Evolutionary conservation across 1,140 invertebrate genomes (phyloP).

Genomic region (Solenopsis fugax): DNA sequence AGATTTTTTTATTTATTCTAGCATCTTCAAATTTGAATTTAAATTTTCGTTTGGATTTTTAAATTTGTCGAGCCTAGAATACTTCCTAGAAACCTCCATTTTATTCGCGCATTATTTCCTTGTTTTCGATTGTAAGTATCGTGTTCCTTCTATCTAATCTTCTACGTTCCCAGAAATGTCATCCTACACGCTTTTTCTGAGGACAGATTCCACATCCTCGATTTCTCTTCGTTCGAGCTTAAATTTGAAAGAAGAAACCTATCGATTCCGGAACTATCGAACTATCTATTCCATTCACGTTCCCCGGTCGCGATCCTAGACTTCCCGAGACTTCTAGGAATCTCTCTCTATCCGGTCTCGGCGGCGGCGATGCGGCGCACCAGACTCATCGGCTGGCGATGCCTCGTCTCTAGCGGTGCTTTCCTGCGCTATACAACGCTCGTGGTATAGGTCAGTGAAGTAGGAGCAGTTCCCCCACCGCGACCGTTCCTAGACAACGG

Average conservation of each 20-base stretch:
- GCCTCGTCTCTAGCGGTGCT: slow-evolving; percentile 74
- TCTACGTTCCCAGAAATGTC: not conserved
- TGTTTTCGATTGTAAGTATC: not conserved
- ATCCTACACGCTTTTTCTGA: not conserved
- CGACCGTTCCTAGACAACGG: slow-evolving; percentile 83
- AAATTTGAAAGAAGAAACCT: not conserved
- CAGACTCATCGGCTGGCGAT: slow-evolving; percentile 70
- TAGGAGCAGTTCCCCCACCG: slow-evolving; percentile 75
- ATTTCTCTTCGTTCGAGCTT: not conserved
- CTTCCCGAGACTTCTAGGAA: slow-evolving; percentile 31
- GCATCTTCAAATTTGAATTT: not conserved
- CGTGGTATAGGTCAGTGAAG: slow-evolving; percentile 86
- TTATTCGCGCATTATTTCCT: not conserved
- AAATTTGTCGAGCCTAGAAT: not conserved
- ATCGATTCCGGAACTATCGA: not conserved
- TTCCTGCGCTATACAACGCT: slow-evolving; percentile 72
- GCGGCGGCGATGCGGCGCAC: slow-evolving; percentile 31
- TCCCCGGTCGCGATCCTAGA: slow-evolving; percentile 40
- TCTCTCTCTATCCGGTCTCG: slow-evolving; percentile 32
- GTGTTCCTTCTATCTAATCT: not conserved
- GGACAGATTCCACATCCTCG: not conserved
- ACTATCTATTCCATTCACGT: not conserved
- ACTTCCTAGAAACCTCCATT: not conserved
- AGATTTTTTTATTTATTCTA: not conserved
- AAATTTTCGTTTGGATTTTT: not conserved